Percentiles rank a stretch among this genome's conserved stretches.
phyloP scores from a whole-genome alignment of 2,888 invertebrate species.

The Ferdinandea cuprea region DNA sequence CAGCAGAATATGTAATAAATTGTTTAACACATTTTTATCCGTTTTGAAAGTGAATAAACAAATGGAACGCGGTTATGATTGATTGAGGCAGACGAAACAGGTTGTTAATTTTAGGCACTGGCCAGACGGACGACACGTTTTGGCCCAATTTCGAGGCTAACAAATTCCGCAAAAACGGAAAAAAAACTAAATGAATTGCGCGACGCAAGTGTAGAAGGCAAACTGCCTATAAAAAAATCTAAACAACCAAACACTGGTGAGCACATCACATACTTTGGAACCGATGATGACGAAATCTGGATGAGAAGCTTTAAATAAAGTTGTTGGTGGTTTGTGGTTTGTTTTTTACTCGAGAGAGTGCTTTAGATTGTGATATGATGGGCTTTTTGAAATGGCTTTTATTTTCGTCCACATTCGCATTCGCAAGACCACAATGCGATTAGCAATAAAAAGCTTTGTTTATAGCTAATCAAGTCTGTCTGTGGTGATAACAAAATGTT shows the following conservation, averaged over 20 bases:
- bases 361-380: slow-evolving; percentile 22
- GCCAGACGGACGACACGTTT: no score
- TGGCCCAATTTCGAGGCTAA: slow-evolving; percentile 37
- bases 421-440: background rate
- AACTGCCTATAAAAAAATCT: slow-evolving; percentile 57
- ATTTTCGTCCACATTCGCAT: background rate
- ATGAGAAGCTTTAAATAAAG: slow-evolving; percentile 41
- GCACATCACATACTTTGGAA: slow-evolving; percentile 39
- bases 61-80: slow-evolving; percentile 7
- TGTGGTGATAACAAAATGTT: no score
- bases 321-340: no score
- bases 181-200: slow-evolving; percentile 16
- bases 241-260: slow-evolving; percentile 32
- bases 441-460: slow-evolving; percentile 7
- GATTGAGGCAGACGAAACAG: slow-evolving; percentile 34
- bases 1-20: slow-evolving; percentile 1
- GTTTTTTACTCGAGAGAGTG: slow-evolving; percentile 53
- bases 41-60: background rate
- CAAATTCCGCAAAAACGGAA: background rate
- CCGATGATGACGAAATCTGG: slow-evolving; percentile 52
- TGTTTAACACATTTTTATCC: slow-evolving; percentile 40
- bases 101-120: slow-evolving; percentile 32
- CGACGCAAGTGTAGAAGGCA: slow-evolving; percentile 40
- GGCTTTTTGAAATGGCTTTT: background rate
- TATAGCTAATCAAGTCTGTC: background rate